A percentile compares a stretch with the other conserved stretches of the same genome.
Evolutionary conservation across 2,888 invertebrate species (phyloP).

Genomic region (Bugulina stolonifera): DNA sequence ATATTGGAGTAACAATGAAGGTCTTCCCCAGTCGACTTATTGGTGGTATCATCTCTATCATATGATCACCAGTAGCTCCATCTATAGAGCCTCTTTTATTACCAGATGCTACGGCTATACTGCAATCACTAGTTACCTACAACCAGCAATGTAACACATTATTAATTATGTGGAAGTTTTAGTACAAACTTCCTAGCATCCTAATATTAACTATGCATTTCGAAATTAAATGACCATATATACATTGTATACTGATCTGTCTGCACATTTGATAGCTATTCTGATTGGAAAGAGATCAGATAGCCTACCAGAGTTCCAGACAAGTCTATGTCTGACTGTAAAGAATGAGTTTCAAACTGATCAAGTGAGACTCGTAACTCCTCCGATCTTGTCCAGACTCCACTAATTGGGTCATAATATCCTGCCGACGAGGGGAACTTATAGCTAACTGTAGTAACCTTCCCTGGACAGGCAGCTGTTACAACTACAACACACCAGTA

Average conservation of each 20-base stretch:
- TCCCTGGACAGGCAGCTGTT: background rate
- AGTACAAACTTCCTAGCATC: too few relatives aligned
- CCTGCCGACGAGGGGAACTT: background rate
- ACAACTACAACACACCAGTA: too few relatives aligned
- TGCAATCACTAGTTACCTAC: slow-evolving; percentile 15
- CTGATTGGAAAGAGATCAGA: too few relatives aligned
- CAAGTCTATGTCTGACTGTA: background rate
- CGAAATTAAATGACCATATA: too few relatives aligned
- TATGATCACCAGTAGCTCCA: slow-evolving; percentile 20
- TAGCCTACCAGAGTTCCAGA: slow-evolving; percentile 4
- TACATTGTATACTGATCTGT: too few relatives aligned
- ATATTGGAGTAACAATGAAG: background rate
- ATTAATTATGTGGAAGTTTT: too few relatives aligned
- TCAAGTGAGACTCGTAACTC: background rate
- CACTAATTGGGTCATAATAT: background rate
- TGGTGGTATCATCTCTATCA: slow-evolving; percentile 19
- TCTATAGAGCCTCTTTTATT: slow-evolving; percentile 10
- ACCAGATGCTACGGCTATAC: background rate
- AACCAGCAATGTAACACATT: background rate
- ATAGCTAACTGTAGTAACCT: background rate
- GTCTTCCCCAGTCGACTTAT: slow-evolving; percentile 13
- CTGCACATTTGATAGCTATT: too few relatives aligned
- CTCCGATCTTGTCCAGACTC: background rate
- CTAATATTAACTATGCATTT: too few relatives aligned
- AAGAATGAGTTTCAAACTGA: background rate